Evolutionary conservation across 2,797 vertebrate species (phyloP).

Genomic region (Leptoclinus maculatus): DNA sequence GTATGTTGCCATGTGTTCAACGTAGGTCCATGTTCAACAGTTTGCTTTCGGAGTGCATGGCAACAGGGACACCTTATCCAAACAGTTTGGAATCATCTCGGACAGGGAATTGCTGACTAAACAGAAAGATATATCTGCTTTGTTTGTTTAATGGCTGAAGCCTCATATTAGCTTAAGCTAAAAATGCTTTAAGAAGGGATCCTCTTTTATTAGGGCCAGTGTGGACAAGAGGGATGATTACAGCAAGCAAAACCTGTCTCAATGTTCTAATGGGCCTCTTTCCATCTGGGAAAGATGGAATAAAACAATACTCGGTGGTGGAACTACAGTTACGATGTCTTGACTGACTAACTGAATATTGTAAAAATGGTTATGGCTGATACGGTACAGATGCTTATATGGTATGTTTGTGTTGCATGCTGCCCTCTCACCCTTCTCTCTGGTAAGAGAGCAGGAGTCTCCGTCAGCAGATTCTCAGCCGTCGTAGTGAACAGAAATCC

Average conservation of each 20-base stretch:
- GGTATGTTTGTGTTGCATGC: slow-evolving; percentile 2
- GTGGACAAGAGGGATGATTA: not conserved
- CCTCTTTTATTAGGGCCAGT: not conserved
- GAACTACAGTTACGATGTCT: not conserved
- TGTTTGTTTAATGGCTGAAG: not conserved
- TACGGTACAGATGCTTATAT: not conserved
- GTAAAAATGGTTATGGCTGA: not conserved
- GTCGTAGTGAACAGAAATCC: slow-evolving; percentile 51
- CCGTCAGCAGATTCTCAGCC: slow-evolving; percentile 58
- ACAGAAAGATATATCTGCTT: not conserved
- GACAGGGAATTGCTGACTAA: not conserved
- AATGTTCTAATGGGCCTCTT: not conserved
- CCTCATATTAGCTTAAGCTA: not conserved
- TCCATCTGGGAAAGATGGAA: not conserved
- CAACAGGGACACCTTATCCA: not conserved
- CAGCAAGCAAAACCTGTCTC: not conserved
- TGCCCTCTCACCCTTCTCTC: not conserved
- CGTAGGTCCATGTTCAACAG: not conserved
- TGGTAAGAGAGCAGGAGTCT: slow-evolving; percentile 10
- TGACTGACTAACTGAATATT: not conserved
- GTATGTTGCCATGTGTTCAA: not conserved
- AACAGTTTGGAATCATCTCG: no score
- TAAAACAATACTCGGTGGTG: not conserved
- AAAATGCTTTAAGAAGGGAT: not conserved
- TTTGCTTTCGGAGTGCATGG: not conserved